Evolutionary conservation across 1,140 invertebrate genomes (phyloP).

Genomic region (Anastrepha obliqua): DNA sequence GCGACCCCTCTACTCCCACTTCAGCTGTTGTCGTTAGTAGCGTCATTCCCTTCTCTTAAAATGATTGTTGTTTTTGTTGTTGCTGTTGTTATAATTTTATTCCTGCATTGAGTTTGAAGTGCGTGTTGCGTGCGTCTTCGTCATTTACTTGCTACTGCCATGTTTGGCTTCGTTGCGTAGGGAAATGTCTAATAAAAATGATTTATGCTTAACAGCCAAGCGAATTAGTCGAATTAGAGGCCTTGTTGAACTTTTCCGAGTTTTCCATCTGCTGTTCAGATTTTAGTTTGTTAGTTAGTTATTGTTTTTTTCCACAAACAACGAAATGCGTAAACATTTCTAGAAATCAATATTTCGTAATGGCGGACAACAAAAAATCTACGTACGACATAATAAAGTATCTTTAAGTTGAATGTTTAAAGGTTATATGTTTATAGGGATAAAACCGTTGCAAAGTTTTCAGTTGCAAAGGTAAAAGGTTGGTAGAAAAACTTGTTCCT

Average conservation of each 20-base stretch:
- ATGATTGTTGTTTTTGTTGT: slow-evolving; percentile 54
- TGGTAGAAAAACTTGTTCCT: no score
- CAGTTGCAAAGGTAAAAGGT: no score
- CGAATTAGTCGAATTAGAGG: slow-evolving; percentile 48
- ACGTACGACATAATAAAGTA: no score
- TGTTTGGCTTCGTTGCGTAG: slow-evolving; percentile 37
- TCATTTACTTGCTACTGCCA: slow-evolving; percentile 60
- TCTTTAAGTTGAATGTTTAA: no score
- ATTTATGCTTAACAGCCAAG: slow-evolving; percentile 63
- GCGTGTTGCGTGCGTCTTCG: slow-evolving; percentile 65
- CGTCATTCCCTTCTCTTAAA: slow-evolving; percentile 13
- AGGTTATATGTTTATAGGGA: no score
- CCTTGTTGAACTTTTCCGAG: slow-evolving; percentile 27
- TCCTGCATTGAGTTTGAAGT: slow-evolving; percentile 48
- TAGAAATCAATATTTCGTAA: background rate
- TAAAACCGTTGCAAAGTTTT: no score
- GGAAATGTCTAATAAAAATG: slow-evolving; percentile 68
- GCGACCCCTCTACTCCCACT: background rate
- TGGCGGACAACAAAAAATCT: background rate
- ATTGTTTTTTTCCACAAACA: background rate
- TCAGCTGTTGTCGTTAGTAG: background rate
- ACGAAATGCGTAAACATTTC: background rate
- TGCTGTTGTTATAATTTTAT: background rate
- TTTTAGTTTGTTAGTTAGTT: background rate
- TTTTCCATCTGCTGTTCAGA: background rate